These are phyloP conservation scores for Halcyon smyrnensis DNA, from an alignment of 2,797 vertebrate genomes.

Conservation along the genomic window DNA sequence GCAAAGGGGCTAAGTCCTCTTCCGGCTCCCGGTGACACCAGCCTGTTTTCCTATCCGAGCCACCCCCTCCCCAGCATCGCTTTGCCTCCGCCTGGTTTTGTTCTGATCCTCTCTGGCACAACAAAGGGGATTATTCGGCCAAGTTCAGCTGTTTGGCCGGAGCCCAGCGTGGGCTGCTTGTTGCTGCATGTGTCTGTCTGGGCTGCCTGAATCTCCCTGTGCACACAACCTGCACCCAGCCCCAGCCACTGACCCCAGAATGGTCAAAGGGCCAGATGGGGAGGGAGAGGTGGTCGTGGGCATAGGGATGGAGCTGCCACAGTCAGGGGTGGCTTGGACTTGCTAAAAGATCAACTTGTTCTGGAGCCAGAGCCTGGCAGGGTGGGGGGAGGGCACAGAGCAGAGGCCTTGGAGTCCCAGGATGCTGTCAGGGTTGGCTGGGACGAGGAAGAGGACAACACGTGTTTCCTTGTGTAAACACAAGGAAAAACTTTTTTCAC, in stretches of 20 bases:
- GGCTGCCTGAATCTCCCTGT: neutral
- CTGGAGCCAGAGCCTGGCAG: neutral
- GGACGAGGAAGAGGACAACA: neutral
- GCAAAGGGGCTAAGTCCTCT: accelerated
- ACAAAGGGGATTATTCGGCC: conserved; percentile 47
- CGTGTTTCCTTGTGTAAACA: no score
- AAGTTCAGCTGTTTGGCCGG: conserved; percentile 29
- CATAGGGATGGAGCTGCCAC: accelerated
- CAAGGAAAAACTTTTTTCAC: no score
- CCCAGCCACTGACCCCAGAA: neutral
- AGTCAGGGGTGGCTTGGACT: neutral
- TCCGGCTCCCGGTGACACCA: accelerated
- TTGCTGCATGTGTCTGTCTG: neutral
- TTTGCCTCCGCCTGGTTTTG: neutral
- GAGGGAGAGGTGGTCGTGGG: accelerated
- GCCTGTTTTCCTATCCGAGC: neutral
- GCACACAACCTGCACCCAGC: accelerated
- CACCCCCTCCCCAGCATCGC: neutral
- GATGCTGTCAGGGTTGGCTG: neutral
- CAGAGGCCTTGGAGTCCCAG: neutral
- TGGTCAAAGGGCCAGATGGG: neutral
- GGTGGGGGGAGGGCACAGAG: neutral
- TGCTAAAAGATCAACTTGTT: accelerated
- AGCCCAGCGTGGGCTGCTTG: neutral
- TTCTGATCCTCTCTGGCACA: neutral